Percentiles rank a stretch among this genome's conserved stretches.
These are phyloP conservation scores for Strigops habroptila DNA, from an alignment of 2,113 vertebrate species.

Conservation along the genomic window DNA sequence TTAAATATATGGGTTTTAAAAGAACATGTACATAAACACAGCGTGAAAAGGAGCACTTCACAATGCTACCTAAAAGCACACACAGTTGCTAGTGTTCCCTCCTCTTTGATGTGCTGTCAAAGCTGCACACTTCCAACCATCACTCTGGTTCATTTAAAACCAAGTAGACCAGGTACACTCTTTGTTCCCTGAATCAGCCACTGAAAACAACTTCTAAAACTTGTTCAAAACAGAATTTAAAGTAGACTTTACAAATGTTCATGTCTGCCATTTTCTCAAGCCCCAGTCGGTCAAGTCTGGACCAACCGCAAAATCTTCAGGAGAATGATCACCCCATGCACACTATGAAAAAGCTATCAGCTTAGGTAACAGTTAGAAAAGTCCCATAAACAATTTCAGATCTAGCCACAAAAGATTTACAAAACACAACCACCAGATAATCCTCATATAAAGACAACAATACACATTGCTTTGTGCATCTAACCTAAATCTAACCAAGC, in stretches of 20 bases:
- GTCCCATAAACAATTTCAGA: background rate
- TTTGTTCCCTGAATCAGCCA: background rate
- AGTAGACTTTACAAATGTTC: background rate
- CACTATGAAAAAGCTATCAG: background rate
- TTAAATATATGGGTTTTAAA: background rate
- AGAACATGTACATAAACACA: background rate
- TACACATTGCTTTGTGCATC: background rate
- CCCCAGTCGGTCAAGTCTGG: background rate
- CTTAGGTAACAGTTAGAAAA: background rate
- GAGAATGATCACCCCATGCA: background rate
- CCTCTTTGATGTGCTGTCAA: background rate
- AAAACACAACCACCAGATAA: background rate
- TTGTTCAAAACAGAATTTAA: background rate
- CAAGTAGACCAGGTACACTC: background rate
- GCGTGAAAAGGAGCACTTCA: background rate
- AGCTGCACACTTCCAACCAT: background rate
- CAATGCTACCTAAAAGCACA: background rate
- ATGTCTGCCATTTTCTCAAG: background rate
- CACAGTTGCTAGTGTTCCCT: background rate
- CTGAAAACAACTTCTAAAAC: background rate
- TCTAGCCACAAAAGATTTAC: background rate
- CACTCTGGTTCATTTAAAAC: background rate
- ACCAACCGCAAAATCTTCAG: background rate
- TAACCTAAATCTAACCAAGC: background rate
- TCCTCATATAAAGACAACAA: background rate